Evolutionary conservation across 2,113 vertebrate genomes (phyloP).

Genomic region (Gymnogyps californianus): DNA sequence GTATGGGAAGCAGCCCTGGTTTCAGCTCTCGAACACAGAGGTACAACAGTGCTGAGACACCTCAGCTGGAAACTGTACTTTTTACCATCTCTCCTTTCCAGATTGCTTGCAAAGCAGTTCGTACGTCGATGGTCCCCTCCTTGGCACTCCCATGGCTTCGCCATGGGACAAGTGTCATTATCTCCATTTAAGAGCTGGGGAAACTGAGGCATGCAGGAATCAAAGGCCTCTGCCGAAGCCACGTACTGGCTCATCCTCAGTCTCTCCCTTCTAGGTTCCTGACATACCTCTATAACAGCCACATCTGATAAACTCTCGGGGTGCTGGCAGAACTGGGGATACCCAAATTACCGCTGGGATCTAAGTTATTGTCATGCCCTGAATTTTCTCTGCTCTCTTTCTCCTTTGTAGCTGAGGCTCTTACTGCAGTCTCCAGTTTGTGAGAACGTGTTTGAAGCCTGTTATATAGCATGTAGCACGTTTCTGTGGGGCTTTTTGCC

Average conservation of each 20-base stretch:
- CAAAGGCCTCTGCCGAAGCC: not conserved
- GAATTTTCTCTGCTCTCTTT: not conserved
- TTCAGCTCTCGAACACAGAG: conserved; percentile 97
- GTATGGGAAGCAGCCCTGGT: conserved; percentile 98
- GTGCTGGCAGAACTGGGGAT: not conserved
- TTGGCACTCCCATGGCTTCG: not conserved
- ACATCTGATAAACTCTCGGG: not conserved
- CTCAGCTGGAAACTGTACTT: not conserved
- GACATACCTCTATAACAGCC: not conserved
- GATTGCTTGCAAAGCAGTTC: not conserved
- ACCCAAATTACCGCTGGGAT: not conserved
- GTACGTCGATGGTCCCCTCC: not conserved
- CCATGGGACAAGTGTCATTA: not conserved
- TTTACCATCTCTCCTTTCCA: not conserved
- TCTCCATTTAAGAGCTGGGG: not conserved
- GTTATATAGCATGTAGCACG: not conserved
- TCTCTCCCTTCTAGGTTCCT: not conserved
- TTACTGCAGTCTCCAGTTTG: not conserved
- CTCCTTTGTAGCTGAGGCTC: not conserved
- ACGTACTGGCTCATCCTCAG: not conserved
- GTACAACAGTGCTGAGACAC: conserved; percentile 63
- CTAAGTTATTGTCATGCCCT: not conserved
- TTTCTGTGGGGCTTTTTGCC: not conserved
- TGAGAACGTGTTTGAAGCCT: not conserved
- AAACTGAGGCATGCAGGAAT: not conserved